Conservation (phyloP, 2,113 vertebrate genomes). For the Craseonycteris thonglongyai region DNA sequence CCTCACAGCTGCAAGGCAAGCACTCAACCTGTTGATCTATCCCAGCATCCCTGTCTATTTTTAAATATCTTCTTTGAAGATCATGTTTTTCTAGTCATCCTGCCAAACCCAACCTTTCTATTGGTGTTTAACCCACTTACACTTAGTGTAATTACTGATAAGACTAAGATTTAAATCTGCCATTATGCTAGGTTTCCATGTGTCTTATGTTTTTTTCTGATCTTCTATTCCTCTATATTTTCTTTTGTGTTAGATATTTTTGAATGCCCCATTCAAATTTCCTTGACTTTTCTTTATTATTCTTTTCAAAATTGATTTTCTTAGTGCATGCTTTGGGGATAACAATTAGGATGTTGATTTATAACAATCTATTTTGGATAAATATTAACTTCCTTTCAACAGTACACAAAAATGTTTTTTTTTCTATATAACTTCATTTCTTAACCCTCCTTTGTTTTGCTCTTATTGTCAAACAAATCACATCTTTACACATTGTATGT, state of each 20-base stretch:
- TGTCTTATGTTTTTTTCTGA: neutral
- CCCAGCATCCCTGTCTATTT: too few species aligned
- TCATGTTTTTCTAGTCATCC: neutral
- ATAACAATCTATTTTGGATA: neutral
- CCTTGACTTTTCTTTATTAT: neutral
- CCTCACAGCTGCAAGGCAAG: too few species aligned
- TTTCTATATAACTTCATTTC: neutral
- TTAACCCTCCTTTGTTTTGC: neutral
- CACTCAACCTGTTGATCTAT: too few species aligned
- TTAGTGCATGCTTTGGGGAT: neutral
- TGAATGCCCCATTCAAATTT: neutral
- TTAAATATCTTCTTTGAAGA: neutral
- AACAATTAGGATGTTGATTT: neutral
- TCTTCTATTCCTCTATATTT: neutral
- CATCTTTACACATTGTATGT: neutral
- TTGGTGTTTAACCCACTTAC: neutral
- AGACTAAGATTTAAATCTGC: neutral
- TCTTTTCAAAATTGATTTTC: neutral
- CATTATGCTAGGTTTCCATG: neutral
- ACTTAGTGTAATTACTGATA: neutral
- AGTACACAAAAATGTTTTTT: neutral
- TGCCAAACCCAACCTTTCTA: neutral
- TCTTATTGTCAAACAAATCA: neutral
- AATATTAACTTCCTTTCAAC: neutral
- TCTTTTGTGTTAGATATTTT: neutral